A percentile compares a stretch with the other conserved stretches of the same genome.
phyloP scores from a whole-genome alignment of 2,797 vertebrate genomes.

The Delichon dasypus region DNA sequence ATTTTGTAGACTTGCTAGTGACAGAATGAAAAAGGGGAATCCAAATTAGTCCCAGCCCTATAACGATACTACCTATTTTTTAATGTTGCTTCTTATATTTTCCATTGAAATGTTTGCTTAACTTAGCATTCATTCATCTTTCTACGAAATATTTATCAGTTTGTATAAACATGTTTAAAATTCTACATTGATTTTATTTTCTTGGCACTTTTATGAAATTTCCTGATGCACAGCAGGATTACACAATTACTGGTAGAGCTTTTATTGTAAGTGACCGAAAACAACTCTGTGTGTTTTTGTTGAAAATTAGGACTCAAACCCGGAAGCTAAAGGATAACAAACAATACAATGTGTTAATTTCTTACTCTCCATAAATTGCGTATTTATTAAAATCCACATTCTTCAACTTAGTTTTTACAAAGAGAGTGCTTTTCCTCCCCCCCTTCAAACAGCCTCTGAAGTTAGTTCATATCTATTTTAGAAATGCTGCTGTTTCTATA shows the following conservation, averaged over 20 bases:
- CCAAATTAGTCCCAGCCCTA: not conserved
- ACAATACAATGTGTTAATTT: not conserved
- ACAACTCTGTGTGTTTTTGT: not conserved
- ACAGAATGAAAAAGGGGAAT: not conserved
- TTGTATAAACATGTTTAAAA: slow-evolving; percentile 32
- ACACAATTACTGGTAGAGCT: slow-evolving; percentile 6
- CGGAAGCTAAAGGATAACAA: slow-evolving; percentile 25
- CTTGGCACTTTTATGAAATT: slow-evolving; percentile 11
- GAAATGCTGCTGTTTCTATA: slow-evolving; percentile 23
- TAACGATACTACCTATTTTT: not conserved
- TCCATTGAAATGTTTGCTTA: not conserved
- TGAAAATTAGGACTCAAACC: slow-evolving; percentile 22
- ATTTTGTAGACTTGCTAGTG: slow-evolving; percentile 2
- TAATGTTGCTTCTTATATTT: not conserved
- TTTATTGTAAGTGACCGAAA: slow-evolving; percentile 24
- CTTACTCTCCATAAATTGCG: slow-evolving; percentile 2
- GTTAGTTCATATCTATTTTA: not conserved
- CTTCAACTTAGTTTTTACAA: slow-evolving; percentile 7
- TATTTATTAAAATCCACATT: not conserved
- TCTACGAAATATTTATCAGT: slow-evolving; percentile 4
- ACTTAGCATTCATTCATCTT: slow-evolving; percentile 17
- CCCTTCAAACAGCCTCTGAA: not conserved
- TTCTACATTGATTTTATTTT: slow-evolving; percentile 11
- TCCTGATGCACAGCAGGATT: slow-evolving; percentile 34
- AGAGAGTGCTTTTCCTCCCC: not conserved